Percentiles rank a stretch among this genome's conserved stretches.
phyloP scores from a whole-genome alignment of 2,113 vertebrate genomes.

The Sula dactylatra region DNA sequence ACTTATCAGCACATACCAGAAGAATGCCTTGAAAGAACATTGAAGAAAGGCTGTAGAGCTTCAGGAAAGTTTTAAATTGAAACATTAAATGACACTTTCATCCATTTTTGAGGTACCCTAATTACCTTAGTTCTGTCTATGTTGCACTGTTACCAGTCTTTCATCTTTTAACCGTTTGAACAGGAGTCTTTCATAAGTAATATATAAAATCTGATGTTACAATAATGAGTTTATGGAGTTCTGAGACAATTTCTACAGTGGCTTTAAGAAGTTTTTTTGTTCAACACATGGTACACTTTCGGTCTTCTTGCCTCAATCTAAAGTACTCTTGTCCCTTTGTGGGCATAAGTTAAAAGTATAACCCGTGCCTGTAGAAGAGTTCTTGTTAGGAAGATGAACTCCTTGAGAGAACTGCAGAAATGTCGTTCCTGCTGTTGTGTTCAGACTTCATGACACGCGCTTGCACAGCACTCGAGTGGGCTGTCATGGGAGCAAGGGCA shows the following conservation, averaged over 20 bases:
- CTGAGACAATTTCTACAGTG: not conserved
- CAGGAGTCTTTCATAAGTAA: not conserved
- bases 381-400: not conserved
- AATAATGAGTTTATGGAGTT: not conserved
- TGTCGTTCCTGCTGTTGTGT: not conserved
- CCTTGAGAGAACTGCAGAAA: not conserved
- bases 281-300: not conserved
- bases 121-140: not conserved
- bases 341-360: not conserved
- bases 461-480: too few species aligned
- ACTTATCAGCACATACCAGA: not conserved
- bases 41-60: not conserved
- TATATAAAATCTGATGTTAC: constrained; percentile 8
- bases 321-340: not conserved
- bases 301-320: not conserved
- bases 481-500: rapidly evolving
- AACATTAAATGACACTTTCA: constrained; percentile 22
- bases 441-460: rapidly evolving
- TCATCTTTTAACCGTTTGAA: constrained; percentile 35
- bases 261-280: not conserved
- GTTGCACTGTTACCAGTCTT: not conserved
- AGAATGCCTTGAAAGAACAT: constrained; percentile 7
- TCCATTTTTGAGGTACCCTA: constrained; percentile 8
- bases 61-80: constrained; percentile 41
- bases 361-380: rapidly evolving